Percentiles rank a stretch among this genome's conserved stretches.
These are phyloP conservation scores for Puma concolor DNA, from an alignment of 2,113 vertebrate species.

Conservation along the genomic window DNA sequence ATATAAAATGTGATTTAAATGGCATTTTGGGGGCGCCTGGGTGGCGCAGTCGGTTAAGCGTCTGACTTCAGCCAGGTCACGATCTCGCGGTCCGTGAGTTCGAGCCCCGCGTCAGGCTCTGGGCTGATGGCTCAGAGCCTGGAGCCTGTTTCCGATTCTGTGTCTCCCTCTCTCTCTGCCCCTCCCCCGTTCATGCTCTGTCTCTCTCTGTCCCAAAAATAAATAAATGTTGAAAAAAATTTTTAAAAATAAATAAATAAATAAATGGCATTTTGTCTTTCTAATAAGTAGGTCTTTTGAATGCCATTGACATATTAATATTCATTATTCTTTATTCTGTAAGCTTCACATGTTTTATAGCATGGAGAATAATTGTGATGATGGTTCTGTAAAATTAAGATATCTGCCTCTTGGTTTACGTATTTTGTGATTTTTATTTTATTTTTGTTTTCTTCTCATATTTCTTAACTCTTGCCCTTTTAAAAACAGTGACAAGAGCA, in stretches of 20 bases:
- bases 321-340: conserved; percentile 24
- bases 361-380: not conserved
- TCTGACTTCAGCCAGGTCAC: no score
- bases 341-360: not conserved
- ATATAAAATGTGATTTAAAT: not conserved
- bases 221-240: no score
- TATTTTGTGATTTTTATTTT: conserved; percentile 49
- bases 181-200: no score
- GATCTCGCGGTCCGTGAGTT: no score
- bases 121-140: no score
- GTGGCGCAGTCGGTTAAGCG: no score
- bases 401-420: not conserved
- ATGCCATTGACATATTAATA: not conserved
- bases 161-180: no score
- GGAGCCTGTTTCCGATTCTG: no score
- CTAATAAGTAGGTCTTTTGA: not conserved
- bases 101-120: no score
- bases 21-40: no score
- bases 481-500: conserved; percentile 41
- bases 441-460: conserved; percentile 32
- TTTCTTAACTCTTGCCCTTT: conserved; percentile 9
- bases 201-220: no score
- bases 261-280: not conserved
- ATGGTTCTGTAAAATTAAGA: conserved; percentile 2
- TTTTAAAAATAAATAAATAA: no score